A percentile compares a stretch with the other conserved stretches of the same genome.
Evolutionary conservation across 2,113 vertebrate genomes (phyloP).

Genomic region (Chamaetylas fuelleborni): DNA sequence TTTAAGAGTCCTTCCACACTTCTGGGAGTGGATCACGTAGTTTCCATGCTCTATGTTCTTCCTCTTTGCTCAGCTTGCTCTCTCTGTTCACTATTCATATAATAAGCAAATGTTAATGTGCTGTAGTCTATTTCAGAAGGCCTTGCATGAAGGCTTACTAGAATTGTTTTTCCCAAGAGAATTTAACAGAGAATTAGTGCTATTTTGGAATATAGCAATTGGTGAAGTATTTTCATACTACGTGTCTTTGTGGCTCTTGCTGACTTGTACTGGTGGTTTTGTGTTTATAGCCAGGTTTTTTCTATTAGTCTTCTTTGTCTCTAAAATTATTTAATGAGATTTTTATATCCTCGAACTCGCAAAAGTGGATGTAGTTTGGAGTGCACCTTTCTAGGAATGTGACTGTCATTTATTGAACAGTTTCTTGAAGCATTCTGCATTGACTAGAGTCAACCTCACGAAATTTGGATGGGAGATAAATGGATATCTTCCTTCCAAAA

Average conservation of each 20-base stretch:
- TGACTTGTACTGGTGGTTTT: background rate
- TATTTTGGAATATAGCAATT: background rate
- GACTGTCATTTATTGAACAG: background rate
- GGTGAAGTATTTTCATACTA: background rate
- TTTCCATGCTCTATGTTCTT: background rate
- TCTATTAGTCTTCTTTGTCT: background rate
- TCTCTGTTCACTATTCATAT: background rate
- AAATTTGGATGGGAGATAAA: background rate
- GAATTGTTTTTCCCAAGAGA: background rate
- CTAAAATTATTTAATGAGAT: background rate
- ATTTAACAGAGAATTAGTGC: background rate
- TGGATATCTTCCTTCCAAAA: background rate
- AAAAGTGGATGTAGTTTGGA: background rate
- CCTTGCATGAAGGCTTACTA: background rate
- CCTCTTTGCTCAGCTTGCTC: background rate
- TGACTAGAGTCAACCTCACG: background rate
- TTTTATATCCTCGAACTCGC: background rate
- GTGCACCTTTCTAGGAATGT: background rate
- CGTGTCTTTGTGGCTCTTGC: background rate
- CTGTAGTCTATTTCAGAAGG: background rate
- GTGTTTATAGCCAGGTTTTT: background rate
- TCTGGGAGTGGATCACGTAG: background rate
- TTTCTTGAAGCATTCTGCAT: background rate
- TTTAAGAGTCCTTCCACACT: background rate
- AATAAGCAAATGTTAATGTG: background rate